Evolutionary conservation across 1,140 invertebrate species (phyloP).

Genomic region (Zophobas atratus): DNA sequence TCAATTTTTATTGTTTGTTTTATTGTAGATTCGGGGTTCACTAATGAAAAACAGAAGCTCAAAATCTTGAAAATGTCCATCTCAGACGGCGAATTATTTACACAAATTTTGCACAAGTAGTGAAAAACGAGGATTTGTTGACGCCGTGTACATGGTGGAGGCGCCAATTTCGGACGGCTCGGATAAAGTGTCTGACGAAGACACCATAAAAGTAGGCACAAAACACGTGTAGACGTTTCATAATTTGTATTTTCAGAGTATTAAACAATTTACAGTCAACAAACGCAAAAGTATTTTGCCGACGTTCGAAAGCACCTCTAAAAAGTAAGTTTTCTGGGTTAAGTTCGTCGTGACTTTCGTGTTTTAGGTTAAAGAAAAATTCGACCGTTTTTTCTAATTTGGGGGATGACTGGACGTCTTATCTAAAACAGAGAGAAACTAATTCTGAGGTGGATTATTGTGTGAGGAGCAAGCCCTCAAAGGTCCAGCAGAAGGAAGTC

Average conservation of each 20-base stretch:
- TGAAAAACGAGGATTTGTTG: constrained; percentile 52
- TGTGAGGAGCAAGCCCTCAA: constrained; percentile 1
- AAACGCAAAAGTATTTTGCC: constrained; percentile 37
- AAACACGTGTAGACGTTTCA: no score
- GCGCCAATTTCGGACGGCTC: not conserved
- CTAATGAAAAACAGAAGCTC: constrained; percentile 58
- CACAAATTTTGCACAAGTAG: constrained; percentile 54
- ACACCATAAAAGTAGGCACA: constrained; percentile 4
- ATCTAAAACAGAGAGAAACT: constrained; percentile 13
- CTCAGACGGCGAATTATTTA: constrained; percentile 59
- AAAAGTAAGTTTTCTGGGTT: constrained; percentile 53
- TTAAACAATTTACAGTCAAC: constrained; percentile 22
- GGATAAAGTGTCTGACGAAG: constrained; percentile 1
- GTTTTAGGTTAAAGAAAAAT: constrained; percentile 39
- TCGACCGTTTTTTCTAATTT: constrained; percentile 27
- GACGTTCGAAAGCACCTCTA: constrained; percentile 48
- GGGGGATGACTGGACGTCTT: constrained; percentile 17
- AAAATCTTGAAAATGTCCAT: constrained; percentile 57
- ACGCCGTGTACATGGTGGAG: constrained; percentile 3
- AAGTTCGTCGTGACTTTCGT: not conserved
- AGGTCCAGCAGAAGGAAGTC: constrained; percentile 24
- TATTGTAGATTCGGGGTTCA: constrained; percentile 59
- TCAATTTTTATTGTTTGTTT: constrained; percentile 7
- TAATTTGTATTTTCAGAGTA: not conserved
- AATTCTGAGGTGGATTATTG: constrained; percentile 4